Conservation (phyloP, 2,888 invertebrate genomes). For the Caenorhabditis imperialis region DNA sequence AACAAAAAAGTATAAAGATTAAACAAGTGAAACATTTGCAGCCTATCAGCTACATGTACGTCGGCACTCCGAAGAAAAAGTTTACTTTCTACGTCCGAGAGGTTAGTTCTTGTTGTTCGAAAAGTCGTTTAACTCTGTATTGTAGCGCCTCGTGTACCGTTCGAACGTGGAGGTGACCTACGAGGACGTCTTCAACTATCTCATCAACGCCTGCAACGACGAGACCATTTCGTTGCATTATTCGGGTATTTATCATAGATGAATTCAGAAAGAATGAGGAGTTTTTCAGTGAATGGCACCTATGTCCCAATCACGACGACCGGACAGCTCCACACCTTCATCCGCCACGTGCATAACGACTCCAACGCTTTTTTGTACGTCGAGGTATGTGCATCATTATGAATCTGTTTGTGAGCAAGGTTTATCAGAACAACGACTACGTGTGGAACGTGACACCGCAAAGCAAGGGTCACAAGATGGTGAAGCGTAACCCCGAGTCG, state of each 20-base stretch:
- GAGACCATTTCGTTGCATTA: slow-evolving; percentile 43
- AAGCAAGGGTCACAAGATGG: slow-evolving; percentile 28
- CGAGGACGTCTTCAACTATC: slow-evolving; percentile 38
- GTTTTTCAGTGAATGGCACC: slow-evolving; percentile 26
- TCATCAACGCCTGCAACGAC: slow-evolving; percentile 15
- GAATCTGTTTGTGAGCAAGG: background rate
- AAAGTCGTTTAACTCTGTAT: background rate
- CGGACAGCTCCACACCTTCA: slow-evolving; percentile 50
- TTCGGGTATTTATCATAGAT: slow-evolving; percentile 30
- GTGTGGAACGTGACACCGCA: slow-evolving; percentile 49
- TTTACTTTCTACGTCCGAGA: slow-evolving; percentile 43
- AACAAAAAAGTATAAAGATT: background rate
- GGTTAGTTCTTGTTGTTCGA: slow-evolving; percentile 4
- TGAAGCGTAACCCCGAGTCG: slow-evolving; percentile 7
- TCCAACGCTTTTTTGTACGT: slow-evolving; percentile 37
- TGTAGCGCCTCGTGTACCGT: slow-evolving; percentile 41
- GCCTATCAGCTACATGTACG: slow-evolving; percentile 41
- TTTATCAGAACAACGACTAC: slow-evolving; percentile 39
- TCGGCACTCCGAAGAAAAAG: slow-evolving; percentile 30
- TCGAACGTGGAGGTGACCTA: slow-evolving; percentile 47
- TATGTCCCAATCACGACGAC: slow-evolving; percentile 49
- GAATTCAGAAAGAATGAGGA: too few relatives aligned
- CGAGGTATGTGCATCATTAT: slow-evolving; percentile 20
- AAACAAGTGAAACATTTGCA: slow-evolving; percentile 3
- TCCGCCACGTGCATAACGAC: slow-evolving; percentile 37